Evolutionary conservation across 1,140 invertebrate species (phyloP).

Genomic region (Drosophila eugracilis): DNA sequence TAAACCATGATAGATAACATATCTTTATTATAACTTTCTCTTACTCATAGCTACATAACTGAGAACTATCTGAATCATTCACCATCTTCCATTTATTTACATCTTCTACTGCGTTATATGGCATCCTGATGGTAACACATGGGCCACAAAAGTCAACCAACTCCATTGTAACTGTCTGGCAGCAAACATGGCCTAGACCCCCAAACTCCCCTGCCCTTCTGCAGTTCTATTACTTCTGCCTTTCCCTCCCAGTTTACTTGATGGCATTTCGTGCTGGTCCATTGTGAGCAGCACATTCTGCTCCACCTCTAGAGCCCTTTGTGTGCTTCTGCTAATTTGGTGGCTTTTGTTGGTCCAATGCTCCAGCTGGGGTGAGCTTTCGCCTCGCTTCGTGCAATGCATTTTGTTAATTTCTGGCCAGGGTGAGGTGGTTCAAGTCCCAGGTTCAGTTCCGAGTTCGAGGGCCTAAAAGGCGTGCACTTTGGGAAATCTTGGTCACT

Average conservation of each 20-base stretch:
- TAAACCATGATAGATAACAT: too few relatives aligned
- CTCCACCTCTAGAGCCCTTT: conserved; percentile 39
- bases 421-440: conserved; percentile 18
- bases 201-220: not conserved
- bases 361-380: conserved; percentile 15
- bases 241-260: conserved; percentile 17
- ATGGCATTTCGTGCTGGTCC: conserved; percentile 61
- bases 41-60: too few relatives aligned
- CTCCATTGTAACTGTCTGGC: conserved; percentile 38
- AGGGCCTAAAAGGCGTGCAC: conserved; percentile 9
- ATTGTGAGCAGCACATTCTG: conserved; percentile 43
- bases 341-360: conserved; percentile 67
- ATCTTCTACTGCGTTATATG: not conserved
- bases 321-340: conserved; percentile 76
- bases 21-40: too few relatives aligned
- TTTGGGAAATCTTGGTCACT: conserved; percentile 4
- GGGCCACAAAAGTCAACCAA: conserved; percentile 38
- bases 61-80: too few relatives aligned
- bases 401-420: conserved; percentile 49
- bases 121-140: not conserved
- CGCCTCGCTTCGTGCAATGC: conserved; percentile 33
- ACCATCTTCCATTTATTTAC: not conserved
- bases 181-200: conserved; percentile 31
- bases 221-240: conserved; percentile 28
- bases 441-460: conserved; percentile 5